A percentile compares a stretch with the other conserved stretches of the same genome.
Evolutionary conservation across 2,888 invertebrate species (phyloP).

Genomic region (Theretra japonica): DNA sequence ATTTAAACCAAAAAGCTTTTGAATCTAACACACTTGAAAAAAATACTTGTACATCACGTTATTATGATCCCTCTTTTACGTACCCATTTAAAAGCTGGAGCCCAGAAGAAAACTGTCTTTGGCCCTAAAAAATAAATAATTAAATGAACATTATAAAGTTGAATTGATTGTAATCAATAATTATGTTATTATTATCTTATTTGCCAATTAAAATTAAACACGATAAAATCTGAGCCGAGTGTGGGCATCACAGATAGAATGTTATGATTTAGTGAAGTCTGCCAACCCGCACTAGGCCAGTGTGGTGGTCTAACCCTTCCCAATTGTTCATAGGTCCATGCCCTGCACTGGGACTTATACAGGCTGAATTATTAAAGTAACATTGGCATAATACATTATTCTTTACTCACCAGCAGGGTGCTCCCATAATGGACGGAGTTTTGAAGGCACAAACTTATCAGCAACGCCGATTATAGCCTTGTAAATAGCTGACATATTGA

Average conservation of each 20-base stretch:
- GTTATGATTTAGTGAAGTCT: neutral
- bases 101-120: slow-evolving; percentile 99
- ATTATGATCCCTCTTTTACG: slow-evolving; percentile 54
- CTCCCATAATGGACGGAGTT: slow-evolving; percentile 96
- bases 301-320: too few relatives aligned
- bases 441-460: slow-evolving; percentile 92
- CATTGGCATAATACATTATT: neutral
- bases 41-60: too few relatives aligned
- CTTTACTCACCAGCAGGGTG: slow-evolving; percentile 95
- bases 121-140: slow-evolving; percentile 88
- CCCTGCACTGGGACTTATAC: too few relatives aligned
- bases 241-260: neutral
- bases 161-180: too few relatives aligned
- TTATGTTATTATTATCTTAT: too few relatives aligned
- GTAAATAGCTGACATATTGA: slow-evolving; percentile 86
- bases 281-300: too few relatives aligned
- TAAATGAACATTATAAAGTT: too few relatives aligned
- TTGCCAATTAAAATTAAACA: neutral
- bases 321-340: too few relatives aligned
- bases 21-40: too few relatives aligned
- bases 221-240: too few relatives aligned
- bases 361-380: too few relatives aligned
- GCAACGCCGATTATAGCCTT: slow-evolving; percentile 84
- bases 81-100: slow-evolving; percentile 99
- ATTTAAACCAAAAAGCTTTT: too few relatives aligned